Conservation (phyloP, 2,888 invertebrate genomes). For the Serripes groenlandicus region DNA sequence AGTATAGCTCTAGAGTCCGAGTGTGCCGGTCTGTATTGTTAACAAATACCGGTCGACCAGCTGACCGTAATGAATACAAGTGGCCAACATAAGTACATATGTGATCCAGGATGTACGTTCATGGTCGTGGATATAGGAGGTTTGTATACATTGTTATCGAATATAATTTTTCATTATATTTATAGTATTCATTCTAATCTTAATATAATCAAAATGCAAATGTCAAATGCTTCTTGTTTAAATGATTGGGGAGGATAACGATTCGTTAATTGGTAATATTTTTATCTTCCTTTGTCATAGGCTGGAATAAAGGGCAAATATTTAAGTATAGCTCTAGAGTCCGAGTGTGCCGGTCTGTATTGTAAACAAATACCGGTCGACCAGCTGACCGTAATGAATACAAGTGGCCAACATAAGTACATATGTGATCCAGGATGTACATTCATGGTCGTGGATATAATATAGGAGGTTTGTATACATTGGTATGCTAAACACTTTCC, state of each 20-base stretch:
- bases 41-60: slow-evolving; percentile 1
- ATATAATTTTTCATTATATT: no score
- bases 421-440: neutral
- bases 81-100: neutral
- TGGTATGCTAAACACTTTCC: neutral
- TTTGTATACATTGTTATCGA: neutral
- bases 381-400: neutral
- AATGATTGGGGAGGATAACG: no score
- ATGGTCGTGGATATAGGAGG: slow-evolving; percentile 7
- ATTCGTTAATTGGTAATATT: no score
- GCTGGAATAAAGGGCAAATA: neutral
- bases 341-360: slow-evolving; percentile 14
- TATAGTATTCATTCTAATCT: no score
- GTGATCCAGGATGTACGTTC: neutral
- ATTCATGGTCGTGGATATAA: slow-evolving; percentile 9
- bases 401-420: neutral
- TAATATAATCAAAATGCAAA: no score
- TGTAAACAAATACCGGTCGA: slow-evolving; percentile 13
- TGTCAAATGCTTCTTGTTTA: no score
- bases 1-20: slow-evolving; percentile 7
- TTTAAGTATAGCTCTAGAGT: slow-evolving; percentile 6
- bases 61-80: neutral
- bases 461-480: neutral
- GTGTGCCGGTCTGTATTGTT: slow-evolving; percentile 5
- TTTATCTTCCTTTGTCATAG: neutral